A percentile compares a stretch with the other conserved stretches of the same genome.
Evolutionary conservation across 2,888 invertebrate species (phyloP).

Genomic region (Cantharis rufa): DNA sequence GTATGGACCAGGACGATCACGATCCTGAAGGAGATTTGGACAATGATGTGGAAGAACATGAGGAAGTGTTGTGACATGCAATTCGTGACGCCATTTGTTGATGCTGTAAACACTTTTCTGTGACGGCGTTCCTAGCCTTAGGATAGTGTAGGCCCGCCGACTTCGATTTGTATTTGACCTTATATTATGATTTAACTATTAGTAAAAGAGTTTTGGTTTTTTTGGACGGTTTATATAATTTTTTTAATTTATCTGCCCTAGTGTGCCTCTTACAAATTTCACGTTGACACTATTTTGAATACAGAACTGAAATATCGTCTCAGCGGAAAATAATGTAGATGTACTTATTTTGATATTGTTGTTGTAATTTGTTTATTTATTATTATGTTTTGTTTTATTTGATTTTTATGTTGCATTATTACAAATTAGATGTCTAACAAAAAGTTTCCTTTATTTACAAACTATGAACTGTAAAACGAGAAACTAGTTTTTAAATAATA

Average conservation of each 20-base stretch:
- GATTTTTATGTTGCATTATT: background rate
- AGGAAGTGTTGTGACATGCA: constrained; percentile 63
- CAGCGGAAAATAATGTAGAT: background rate
- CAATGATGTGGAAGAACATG: constrained; percentile 61
- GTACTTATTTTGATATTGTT: background rate
- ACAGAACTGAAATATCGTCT: background rate
- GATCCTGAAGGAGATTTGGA: constrained; percentile 58
- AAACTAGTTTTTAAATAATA: background rate
- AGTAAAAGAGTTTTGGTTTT: constrained; percentile 5
- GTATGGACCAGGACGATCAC: constrained; percentile 54
- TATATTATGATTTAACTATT: constrained; percentile 13
- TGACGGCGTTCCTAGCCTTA: constrained; percentile 45
- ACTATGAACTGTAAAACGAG: background rate
- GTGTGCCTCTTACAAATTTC: constrained; percentile 20
- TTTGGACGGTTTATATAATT: background rate
- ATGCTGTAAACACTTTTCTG: constrained; percentile 54
- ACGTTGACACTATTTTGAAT: background rate
- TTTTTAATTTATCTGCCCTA: constrained; percentile 17
- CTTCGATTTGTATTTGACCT: constrained; percentile 36
- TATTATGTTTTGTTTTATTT: constrained; percentile 1
- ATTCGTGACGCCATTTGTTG: constrained; percentile 57
- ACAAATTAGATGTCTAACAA: background rate
- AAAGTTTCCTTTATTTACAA: background rate
- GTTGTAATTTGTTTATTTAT: background rate
- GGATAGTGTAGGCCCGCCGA: constrained; percentile 46